Evolutionary conservation across 2,888 invertebrate species (phyloP).

Genomic region (Xestoiulus laeticollis): DNA sequence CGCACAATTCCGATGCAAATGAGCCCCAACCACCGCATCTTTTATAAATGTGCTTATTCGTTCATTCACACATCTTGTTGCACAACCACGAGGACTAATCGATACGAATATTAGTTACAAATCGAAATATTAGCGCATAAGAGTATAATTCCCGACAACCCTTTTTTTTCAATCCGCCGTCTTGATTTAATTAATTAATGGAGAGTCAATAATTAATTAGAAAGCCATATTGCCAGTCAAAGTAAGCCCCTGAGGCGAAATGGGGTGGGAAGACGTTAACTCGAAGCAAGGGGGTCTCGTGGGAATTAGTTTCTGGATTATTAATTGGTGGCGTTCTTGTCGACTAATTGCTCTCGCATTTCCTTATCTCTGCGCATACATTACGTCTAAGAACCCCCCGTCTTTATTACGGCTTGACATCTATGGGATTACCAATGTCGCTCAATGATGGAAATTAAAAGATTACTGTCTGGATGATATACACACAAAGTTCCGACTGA

Average conservation of each 20-base stretch:
- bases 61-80: neutral
- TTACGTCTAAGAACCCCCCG: constrained; percentile 7
- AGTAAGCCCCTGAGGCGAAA: neutral
- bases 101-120: neutral
- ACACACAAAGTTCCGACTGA: neutral
- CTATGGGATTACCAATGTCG: neutral
- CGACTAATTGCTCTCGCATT: neutral
- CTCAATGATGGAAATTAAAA: constrained; percentile 34
- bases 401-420: neutral
- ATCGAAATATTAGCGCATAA: neutral
- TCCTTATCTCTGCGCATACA: neutral
- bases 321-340: neutral
- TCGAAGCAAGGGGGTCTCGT: neutral
- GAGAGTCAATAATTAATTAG: constrained; percentile 6
- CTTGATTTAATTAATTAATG: neutral
- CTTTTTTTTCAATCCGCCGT: neutral
- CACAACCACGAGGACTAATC: neutral
- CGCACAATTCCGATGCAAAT: constrained; percentile 1
- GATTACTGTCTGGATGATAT: neutral
- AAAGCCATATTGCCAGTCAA: neutral
- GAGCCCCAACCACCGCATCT: neutral
- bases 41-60: neutral
- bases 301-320: neutral
- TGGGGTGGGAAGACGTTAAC: too few relatives aligned
- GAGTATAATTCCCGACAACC: neutral